Percentiles rank a stretch among this genome's conserved stretches.
phyloP scores from a whole-genome alignment of 1,140 invertebrate species.

The Trachymyrmex septentrionalis region DNA sequence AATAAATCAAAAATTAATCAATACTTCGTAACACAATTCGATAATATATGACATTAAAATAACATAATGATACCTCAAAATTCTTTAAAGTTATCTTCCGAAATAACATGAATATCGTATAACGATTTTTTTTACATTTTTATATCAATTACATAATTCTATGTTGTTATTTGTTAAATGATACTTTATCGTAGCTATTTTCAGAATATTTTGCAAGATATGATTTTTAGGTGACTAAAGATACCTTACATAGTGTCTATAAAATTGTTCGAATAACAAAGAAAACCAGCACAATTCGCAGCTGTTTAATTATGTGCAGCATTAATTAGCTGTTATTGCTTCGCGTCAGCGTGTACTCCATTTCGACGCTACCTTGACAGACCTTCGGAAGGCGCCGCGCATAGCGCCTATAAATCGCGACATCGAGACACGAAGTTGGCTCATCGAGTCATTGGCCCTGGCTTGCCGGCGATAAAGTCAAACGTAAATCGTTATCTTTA shows the following conservation, averaged over 20 bases:
- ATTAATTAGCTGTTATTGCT: constrained; percentile 32
- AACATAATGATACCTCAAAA: neutral
- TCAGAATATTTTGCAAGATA: neutral
- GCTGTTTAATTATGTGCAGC: constrained; percentile 19
- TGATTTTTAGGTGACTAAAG: neutral
- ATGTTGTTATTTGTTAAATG: neutral
- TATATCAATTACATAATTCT: constrained; percentile 2
- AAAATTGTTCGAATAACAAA: neutral
- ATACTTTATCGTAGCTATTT: constrained; percentile 6
- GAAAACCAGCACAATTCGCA: constrained; percentile 1
- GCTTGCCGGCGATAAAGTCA: constrained; percentile 67
- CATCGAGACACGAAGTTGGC: constrained; percentile 38
- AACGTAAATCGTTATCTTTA: constrained; percentile 79
- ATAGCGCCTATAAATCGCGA: constrained; percentile 48
- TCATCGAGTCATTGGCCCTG: constrained; percentile 75
- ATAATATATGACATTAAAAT: constrained; percentile 14
- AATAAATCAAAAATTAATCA: neutral
- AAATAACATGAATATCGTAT: neutral
- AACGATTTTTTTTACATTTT: neutral
- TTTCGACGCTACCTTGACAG: neutral
- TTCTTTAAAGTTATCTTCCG: neutral
- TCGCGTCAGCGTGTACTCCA: neutral
- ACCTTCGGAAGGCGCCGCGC: constrained; percentile 15
- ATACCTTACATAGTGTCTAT: neutral
- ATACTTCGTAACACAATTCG: neutral